Evolutionary conservation across 37 sponge, comb jelly and placozoan species (phyloP).

Genomic region (Halichondria panicea): DNA sequence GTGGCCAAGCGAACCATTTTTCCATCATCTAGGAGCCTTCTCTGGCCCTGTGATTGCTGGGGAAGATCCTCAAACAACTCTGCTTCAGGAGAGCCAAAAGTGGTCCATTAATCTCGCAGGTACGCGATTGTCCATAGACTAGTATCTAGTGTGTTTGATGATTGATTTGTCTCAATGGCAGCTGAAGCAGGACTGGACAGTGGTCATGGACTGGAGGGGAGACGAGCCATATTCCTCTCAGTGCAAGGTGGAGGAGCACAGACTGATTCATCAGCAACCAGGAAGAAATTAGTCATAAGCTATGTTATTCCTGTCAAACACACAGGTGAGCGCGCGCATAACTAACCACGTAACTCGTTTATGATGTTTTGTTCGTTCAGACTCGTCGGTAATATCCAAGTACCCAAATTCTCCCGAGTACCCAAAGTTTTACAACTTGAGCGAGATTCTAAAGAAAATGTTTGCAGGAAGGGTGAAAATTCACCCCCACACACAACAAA

Average conservation of each 20-base stretch:
- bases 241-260: conserved; percentile 52
- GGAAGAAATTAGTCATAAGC: conserved; percentile 25
- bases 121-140: background rate
- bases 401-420: conserved; percentile 27
- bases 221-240: conserved; percentile 66
- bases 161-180: background rate
- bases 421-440: conserved; percentile 46
- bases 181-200: background rate
- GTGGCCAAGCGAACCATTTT: conserved; percentile 49
- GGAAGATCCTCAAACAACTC: conserved; percentile 27
- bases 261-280: background rate
- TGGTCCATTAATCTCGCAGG: conserved; percentile 35
- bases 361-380: background rate
- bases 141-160: background rate
- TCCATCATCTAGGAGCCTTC: conserved; percentile 26
- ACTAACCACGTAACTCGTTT: background rate
- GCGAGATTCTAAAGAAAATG: conserved; percentile 14
- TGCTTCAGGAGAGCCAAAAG: conserved; percentile 10
- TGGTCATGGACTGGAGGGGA: conserved; percentile 6
- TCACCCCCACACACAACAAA: conserved; percentile 62
- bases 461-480: conserved; percentile 3
- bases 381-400: conserved; percentile 16
- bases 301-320: conserved; percentile 45
- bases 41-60: conserved; percentile 50
- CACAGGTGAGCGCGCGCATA: conserved; percentile 11